Percentiles rank a stretch among this genome's conserved stretches.
Conservation (phyloP, 2,888 invertebrate species). For the Leistus spinibarbis region DNA sequence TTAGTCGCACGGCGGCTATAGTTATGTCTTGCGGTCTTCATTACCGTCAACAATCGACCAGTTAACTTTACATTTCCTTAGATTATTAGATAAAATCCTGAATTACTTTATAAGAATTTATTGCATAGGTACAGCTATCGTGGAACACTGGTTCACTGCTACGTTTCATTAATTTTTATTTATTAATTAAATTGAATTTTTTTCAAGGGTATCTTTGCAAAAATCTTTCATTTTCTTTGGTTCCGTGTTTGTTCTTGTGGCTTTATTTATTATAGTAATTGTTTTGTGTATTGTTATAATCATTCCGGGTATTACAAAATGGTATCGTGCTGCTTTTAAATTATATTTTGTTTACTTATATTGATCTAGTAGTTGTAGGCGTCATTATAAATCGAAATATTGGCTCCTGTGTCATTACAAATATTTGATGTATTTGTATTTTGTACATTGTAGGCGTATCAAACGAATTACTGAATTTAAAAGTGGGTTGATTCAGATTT, state of each 20-base stretch:
- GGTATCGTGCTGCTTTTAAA: too few species aligned
- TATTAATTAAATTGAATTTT: background rate
- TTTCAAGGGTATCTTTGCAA: background rate
- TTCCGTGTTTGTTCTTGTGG: background rate
- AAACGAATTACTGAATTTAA: too few species aligned
- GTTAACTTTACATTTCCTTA: conserved; percentile 23
- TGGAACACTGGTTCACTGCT: background rate
- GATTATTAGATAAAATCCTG: conserved; percentile 38
- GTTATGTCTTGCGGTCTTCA: conserved; percentile 15
- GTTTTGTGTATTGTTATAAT: background rate
- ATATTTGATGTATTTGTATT: too few species aligned
- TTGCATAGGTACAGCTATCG: background rate
- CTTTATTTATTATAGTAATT: background rate
- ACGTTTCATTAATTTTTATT: background rate
- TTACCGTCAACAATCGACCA: conserved; percentile 27
- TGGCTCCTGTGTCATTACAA: too few species aligned
- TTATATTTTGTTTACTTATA: too few species aligned
- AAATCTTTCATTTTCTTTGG: background rate
- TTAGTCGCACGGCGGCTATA: conserved; percentile 32
- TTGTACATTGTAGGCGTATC: too few species aligned
- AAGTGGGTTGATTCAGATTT: too few species aligned
- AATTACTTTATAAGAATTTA: conserved; percentile 8
- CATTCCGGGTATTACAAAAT: too few species aligned
- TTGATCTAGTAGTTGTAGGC: too few species aligned
- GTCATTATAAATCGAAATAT: too few species aligned